phyloP scores from a whole-genome alignment of 2,888 invertebrate species.

The Pristionchus exspectatus region DNA sequence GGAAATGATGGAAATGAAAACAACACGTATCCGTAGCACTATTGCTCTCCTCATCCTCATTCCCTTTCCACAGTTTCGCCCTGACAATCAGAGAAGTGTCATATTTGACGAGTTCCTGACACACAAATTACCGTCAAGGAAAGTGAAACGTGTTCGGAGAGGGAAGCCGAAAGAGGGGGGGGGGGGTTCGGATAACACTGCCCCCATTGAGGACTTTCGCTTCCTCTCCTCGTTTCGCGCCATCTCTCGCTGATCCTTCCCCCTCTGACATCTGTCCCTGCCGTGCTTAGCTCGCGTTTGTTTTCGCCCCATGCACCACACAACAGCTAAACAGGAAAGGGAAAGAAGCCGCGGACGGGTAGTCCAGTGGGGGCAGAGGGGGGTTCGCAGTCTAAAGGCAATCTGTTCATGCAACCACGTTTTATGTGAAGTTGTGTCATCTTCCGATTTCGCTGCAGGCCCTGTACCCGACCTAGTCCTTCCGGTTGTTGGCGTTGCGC shows the following conservation, averaged over 20 bases:
- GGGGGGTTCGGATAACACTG: conserved; percentile 19
- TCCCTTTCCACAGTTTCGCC: no score
- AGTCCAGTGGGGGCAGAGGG: no score
- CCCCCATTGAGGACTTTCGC: conserved; percentile 11
- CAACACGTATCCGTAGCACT: neutral
- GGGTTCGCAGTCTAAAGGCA: conserved; percentile 13
- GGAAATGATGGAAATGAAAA: neutral
- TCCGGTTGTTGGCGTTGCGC: no score
- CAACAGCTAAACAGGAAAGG: conserved; percentile 44
- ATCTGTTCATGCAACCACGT: no score
- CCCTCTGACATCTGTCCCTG: neutral
- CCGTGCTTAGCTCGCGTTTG: conserved; percentile 22
- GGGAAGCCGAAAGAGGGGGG: no score
- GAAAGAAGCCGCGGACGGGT: neutral
- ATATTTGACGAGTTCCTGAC: neutral
- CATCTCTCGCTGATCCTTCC: neutral
- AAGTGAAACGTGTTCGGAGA: conserved; percentile 32
- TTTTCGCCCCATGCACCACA: conserved; percentile 14
- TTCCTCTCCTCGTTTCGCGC: neutral
- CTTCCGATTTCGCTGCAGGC: neutral
- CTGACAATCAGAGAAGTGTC: no score
- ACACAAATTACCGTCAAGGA: neutral
- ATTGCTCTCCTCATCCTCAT: no score
- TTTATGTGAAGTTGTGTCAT: no score
- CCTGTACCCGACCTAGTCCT: no score